Evolutionary conservation across 2,113 vertebrate species (phyloP).

Genomic region (Pteropus alecto): DNA sequence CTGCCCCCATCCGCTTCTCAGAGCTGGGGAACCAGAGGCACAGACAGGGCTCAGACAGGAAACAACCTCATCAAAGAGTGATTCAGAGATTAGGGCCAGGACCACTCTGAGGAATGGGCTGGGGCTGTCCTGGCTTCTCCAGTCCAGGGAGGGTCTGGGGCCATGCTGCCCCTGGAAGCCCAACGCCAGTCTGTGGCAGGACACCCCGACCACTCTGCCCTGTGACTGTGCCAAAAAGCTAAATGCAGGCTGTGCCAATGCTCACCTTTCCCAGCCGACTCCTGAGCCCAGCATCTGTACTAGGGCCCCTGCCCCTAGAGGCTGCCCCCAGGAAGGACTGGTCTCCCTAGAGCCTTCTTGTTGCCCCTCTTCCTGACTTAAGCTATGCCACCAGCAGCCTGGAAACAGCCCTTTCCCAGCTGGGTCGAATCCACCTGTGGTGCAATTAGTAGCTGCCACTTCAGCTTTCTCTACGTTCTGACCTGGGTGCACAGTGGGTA

Average conservation of each 20-base stretch:
- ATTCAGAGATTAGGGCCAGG: conserved; percentile 46
- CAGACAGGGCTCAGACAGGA: conserved; percentile 6
- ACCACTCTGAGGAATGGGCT: neutral
- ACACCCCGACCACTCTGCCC: neutral
- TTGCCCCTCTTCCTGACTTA: neutral
- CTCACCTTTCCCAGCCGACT: neutral
- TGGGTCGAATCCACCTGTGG: neutral
- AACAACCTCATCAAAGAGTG: conserved; percentile 4
- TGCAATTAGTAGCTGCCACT: neutral
- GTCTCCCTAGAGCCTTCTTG: neutral
- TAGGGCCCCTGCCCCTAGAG: neutral
- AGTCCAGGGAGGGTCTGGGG: neutral
- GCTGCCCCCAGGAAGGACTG: neutral
- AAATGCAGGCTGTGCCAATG: neutral
- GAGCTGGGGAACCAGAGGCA: neutral
- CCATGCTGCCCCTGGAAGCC: neutral
- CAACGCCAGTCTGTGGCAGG: neutral
- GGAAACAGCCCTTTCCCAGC: neutral
- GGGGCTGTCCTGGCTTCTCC: neutral
- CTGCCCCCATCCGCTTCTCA: neutral
- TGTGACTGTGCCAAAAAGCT: neutral
- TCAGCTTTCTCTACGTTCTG: neutral
- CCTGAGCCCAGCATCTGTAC: neutral
- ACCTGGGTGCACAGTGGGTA: neutral
- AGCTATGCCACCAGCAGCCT: neutral